Base-by-base conservation (phyloP, 2,113 vertebrate genomes). In the Plotosus lineatus region DNA sequence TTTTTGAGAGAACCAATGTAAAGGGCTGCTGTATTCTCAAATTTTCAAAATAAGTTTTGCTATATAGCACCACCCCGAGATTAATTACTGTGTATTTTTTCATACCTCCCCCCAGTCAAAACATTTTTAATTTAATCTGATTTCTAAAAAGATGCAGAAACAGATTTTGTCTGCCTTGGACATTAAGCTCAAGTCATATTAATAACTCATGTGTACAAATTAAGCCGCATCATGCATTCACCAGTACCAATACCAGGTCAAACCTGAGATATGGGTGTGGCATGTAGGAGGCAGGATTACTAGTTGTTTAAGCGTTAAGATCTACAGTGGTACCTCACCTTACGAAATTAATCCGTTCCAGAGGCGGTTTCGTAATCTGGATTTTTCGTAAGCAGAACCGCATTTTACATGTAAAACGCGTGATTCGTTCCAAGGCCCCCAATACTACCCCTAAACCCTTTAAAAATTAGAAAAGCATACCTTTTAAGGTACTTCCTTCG, bases 261-360 rank as follows among this genome's bases (percentile, higher is more conserved):
- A 77, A 56, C 63, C 21, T 65, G 48, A 26, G 26, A 28, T 40
- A 36, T 68, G 31, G 79, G 46, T 26, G 63, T 77, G 50, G 53
- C 55, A 74, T 9, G 26, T 61, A 65, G 75, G 10, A 50, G 14
- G 51, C 55, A 65, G 56, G 71, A 83, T 73, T 85, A 75, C 50
- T n/a, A 60, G 38, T 71, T 61, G 33, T 66, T 69, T 76, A 66
- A 79, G 53, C 46, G 8, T 82, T 65, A 83, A 77, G 42, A 76
- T n/a, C n/a, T n/a, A n/a, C n/a, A n/a, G n/a, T n/a, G n/a, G n/a
- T n/a, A n/a, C n/a, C n/a, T n/a, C n/a, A n/a, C n/a, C n/a, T n/a
- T n/a, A n/a, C n/a, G n/a, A n/a, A n/a, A n/a, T n/a, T n/a, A n/a
- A n/a, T n/a, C n/a, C n/a, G n/a, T n/a, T n/a, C n/a, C n/a, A n/a